phyloP scores from a whole-genome alignment of 2,113 vertebrate genomes.

The Alexandromys fortis region DNA sequence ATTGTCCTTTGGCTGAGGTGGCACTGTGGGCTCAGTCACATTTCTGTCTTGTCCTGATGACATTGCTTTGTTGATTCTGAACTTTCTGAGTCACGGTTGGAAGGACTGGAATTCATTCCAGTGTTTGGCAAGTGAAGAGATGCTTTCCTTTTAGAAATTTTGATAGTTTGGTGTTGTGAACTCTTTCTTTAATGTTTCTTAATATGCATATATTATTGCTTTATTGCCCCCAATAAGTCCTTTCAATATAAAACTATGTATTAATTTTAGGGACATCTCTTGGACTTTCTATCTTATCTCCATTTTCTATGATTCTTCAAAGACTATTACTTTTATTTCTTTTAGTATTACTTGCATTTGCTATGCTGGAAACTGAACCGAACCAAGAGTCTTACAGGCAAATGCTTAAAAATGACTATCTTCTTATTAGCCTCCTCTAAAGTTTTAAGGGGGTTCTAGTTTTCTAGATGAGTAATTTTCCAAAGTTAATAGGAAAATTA shows the following conservation, averaged over 20 bases:
- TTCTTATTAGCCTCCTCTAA: neutral
- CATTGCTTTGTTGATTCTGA: neutral
- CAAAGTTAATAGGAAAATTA: neutral
- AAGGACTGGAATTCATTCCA: neutral
- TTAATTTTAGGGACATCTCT: neutral
- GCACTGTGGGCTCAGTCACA: neutral
- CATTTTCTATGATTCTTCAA: neutral
- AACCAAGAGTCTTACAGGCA: neutral
- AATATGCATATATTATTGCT: neutral
- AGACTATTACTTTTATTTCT: neutral
- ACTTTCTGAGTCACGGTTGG: neutral
- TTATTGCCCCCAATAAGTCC: neutral
- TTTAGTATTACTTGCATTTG: neutral
- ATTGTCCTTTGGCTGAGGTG: neutral
- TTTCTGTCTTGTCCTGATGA: neutral
- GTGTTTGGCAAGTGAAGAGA: neutral
- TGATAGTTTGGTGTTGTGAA: neutral
- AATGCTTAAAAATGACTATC: neutral
- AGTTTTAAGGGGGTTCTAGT: neutral
- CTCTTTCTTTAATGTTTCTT: neutral
- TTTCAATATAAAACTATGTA: slow-evolving; percentile 3
- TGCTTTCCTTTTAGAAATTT: slow-evolving; percentile 1
- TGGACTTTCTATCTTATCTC: neutral
- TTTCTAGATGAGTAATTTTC: neutral
- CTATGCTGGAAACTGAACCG: no score